A percentile compares a stretch with the other conserved stretches of the same genome.
Evolutionary conservation across 2,113 vertebrate genomes (phyloP).

Genomic region (Oreochromis spilurus): DNA sequence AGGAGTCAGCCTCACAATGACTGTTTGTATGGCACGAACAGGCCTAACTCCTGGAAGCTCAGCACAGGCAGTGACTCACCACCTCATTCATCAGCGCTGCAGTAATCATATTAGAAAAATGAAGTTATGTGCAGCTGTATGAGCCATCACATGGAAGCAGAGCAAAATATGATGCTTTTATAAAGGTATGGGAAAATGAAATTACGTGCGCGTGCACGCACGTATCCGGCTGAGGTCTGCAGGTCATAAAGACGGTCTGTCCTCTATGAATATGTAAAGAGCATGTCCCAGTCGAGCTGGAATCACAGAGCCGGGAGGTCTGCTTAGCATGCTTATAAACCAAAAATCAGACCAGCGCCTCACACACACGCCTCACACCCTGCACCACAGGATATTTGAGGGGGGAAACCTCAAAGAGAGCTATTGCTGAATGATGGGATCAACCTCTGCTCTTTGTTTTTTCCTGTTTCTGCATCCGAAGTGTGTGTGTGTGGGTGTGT

Average conservation of each 20-base stretch:
- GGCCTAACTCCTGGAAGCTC: neutral
- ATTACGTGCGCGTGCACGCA: slow-evolving; percentile 7
- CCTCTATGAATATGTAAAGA: slow-evolving; percentile 25
- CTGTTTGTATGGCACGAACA: neutral
- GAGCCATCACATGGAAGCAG: slow-evolving; percentile 18
- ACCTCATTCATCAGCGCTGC: neutral
- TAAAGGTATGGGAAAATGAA: neutral
- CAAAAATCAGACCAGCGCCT: neutral
- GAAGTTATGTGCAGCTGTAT: slow-evolving; percentile 22
- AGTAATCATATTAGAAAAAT: slow-evolving; percentile 30
- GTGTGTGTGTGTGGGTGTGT: neutral
- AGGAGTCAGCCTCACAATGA: neutral
- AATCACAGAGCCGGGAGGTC: slow-evolving; percentile 48
- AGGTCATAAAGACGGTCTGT: slow-evolving; percentile 19
- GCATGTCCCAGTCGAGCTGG: slow-evolving; percentile 27
- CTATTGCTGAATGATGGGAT: slow-evolving; percentile 42
- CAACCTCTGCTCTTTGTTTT: slow-evolving; percentile 40
- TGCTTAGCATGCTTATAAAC: slow-evolving; percentile 16
- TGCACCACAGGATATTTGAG: slow-evolving; percentile 10
- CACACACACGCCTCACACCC: neutral
- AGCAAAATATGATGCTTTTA: slow-evolving; percentile 16
- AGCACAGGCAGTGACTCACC: neutral
- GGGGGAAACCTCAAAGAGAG: slow-evolving; percentile 23
- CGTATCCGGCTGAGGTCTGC: neutral
- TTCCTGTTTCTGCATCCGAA: slow-evolving; percentile 29